Percentiles rank a stretch among this genome's conserved stretches.
Evolutionary conservation across 2,797 vertebrate species (phyloP).

Genomic region (Adelosebastes latens): DNA sequence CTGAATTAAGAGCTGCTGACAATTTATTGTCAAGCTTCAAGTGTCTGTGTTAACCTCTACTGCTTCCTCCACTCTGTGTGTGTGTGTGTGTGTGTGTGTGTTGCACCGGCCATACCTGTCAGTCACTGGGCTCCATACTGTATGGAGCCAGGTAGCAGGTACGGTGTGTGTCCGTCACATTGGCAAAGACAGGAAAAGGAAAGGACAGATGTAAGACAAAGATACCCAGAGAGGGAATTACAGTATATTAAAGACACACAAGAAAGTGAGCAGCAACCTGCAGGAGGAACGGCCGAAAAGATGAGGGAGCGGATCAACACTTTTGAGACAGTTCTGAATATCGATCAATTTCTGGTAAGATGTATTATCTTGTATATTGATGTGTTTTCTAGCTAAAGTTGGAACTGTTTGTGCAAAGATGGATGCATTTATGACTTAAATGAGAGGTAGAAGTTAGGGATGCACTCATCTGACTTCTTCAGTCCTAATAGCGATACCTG

Average conservation of each 20-base stretch:
- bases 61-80: conserved; percentile 17
- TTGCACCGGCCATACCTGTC: conserved; percentile 50
- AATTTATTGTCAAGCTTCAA: conserved; percentile 79
- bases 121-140: conserved; percentile 38
- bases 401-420: not conserved
- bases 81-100: conserved; percentile 1
- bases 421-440: not conserved
- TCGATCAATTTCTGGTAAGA: conserved; percentile 85
- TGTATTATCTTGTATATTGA: not conserved
- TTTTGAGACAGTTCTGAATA: conserved; percentile 82
- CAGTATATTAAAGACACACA: conserved; percentile 25
- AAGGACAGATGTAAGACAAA: conserved; percentile 63
- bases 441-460: not conserved
- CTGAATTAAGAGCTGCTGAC: conserved; percentile 87
- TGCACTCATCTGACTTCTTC: no score
- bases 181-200: conserved; percentile 53
- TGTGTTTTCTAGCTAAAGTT: not conserved
- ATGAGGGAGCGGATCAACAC: conserved; percentile 83
- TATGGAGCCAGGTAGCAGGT: conserved; percentile 64
- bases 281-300: conserved; percentile 31
- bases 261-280: conserved; percentile 11
- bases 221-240: conserved; percentile 38
- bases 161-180: conserved; percentile 34
- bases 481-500: no score
- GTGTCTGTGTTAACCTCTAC: conserved; percentile 70